A percentile compares a stretch with the other conserved stretches of the same genome.
Evolutionary conservation across 2,888 invertebrate genomes (phyloP).

Genomic region (Himalopsyche tibetana): DNA sequence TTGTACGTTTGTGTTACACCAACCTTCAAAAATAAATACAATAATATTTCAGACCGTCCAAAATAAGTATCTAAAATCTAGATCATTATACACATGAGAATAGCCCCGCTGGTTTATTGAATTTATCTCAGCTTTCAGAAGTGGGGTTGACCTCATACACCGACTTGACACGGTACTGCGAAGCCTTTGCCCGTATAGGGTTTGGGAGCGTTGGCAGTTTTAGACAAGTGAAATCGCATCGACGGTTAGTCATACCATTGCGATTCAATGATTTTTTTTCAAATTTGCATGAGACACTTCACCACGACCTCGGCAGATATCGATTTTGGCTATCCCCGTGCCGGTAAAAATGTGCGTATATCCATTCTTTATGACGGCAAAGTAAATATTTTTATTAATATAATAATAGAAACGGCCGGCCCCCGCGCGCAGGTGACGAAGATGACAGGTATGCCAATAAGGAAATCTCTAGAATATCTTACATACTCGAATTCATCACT

Average conservation of each 20-base stretch:
- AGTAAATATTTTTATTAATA: neutral
- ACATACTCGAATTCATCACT: too few species aligned
- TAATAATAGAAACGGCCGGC: neutral
- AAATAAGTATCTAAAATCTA: too few species aligned
- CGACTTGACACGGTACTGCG: neutral
- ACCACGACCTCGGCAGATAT: constrained; percentile 10
- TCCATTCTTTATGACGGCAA: neutral
- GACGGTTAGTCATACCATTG: constrained; percentile 12
- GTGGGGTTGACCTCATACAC: neutral
- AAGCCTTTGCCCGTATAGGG: constrained; percentile 32
- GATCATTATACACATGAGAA: too few species aligned
- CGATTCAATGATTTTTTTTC: constrained; percentile 22
- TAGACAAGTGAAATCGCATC: constrained; percentile 16
- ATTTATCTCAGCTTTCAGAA: constrained; percentile 9
- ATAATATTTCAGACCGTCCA: too few species aligned
- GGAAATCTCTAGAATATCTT: neutral
- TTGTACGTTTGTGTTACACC: too few species aligned
- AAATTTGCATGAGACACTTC: constrained; percentile 23
- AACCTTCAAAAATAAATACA: too few species aligned
- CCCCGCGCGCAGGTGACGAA: neutral
- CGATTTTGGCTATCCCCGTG: neutral
- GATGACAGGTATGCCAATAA: constrained; percentile 10
- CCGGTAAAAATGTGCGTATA: constrained; percentile 15
- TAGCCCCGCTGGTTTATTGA: neutral
- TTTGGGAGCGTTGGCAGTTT: neutral